A percentile compares a stretch with the other conserved stretches of the same genome.
Evolutionary conservation across 2,113 vertebrate genomes (phyloP).

Genomic region (Hippocampus mohnikei): DNA sequence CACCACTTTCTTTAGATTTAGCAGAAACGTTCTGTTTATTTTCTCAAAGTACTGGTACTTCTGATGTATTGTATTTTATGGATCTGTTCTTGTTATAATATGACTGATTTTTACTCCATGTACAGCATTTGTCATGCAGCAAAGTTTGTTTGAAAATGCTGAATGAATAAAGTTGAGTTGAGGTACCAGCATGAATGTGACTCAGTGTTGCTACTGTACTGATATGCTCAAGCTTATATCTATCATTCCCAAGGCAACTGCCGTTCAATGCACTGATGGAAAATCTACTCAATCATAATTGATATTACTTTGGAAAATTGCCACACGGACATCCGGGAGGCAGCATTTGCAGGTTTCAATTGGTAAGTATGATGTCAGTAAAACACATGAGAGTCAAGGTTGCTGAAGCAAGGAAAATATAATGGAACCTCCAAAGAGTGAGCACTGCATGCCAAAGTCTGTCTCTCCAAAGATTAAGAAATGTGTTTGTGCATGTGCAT

Average conservation of each 20-base stretch:
- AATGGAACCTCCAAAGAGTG: slow-evolving; percentile 42
- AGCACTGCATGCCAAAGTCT: slow-evolving; percentile 13
- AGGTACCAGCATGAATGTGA: too few species aligned
- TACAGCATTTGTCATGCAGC: too few species aligned
- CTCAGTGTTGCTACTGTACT: background rate
- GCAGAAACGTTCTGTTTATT: too few species aligned
- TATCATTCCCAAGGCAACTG: slow-evolving; percentile 30
- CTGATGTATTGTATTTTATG: too few species aligned
- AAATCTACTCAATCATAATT: slow-evolving; percentile 67
- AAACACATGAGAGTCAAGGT: slow-evolving; percentile 33
- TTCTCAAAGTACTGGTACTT: too few species aligned
- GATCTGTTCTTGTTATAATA: too few species aligned
- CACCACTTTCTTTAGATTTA: too few species aligned
- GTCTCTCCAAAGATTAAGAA: slow-evolving; percentile 30
- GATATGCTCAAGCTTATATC: background rate
- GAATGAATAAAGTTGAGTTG: too few species aligned
- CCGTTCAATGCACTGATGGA: slow-evolving; percentile 39
- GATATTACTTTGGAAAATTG: slow-evolving; percentile 69
- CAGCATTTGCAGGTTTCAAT: slow-evolving; percentile 51
- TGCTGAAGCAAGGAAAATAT: slow-evolving; percentile 41
- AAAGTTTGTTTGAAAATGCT: too few species aligned
- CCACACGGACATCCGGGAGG: slow-evolving; percentile 50
- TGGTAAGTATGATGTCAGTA: slow-evolving; percentile 10
- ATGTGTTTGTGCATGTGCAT: slow-evolving; percentile 8
- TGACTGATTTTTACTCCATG: too few species aligned